Conservation (phyloP, 2,888 invertebrate genomes). For the Stenchaetothrips biformis region DNA sequence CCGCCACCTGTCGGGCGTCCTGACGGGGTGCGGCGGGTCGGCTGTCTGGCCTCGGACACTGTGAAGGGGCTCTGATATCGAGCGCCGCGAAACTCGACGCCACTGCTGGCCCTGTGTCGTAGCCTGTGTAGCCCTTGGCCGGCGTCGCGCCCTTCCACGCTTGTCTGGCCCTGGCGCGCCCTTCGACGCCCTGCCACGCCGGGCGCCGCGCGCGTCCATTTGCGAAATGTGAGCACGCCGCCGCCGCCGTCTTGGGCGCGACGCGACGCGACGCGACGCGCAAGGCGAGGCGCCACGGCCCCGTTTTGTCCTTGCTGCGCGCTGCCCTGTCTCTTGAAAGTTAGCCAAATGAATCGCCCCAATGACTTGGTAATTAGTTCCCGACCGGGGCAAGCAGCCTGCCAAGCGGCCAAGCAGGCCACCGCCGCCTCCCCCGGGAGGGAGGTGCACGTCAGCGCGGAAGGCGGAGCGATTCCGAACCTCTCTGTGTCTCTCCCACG, state of each 20-base stretch:
- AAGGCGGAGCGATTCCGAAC: background rate
- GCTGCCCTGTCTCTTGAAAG: conserved; percentile 2
- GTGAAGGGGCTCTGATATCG: background rate
- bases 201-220: no score
- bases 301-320: background rate
- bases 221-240: no score
- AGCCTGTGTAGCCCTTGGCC: background rate
- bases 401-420: background rate
- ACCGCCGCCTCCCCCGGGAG: background rate
- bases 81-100: no score
- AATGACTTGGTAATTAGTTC: conserved; percentile 24
- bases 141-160: background rate
- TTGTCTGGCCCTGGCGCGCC: background rate
- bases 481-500: no score
- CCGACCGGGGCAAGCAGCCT: no score
- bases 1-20: background rate
- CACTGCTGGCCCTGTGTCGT: background rate
- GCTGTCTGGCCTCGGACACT: background rate
- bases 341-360: conserved; percentile 24
- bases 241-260: no score
- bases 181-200: background rate
- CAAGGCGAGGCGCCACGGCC: no score
- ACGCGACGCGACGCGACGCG: no score
- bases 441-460: background rate
- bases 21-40: background rate